Evolutionary conservation across 2,113 vertebrate species (phyloP).

Genomic region (Caranx melampygus): DNA sequence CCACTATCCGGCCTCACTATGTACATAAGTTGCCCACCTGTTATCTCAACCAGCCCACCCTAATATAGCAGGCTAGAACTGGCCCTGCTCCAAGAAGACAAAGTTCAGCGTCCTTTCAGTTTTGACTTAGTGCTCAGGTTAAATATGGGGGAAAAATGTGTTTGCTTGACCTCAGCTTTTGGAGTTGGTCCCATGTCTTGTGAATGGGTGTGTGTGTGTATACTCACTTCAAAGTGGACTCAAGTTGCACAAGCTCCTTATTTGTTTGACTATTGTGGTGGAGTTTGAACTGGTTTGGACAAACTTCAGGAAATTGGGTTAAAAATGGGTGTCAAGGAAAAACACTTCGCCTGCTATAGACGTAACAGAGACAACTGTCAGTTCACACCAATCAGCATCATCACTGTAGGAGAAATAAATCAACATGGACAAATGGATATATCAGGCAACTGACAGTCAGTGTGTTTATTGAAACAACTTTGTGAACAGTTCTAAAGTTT

Average conservation of each 20-base stretch:
- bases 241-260: background rate
- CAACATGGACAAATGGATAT: too few relatives aligned
- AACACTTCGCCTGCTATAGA: too few relatives aligned
- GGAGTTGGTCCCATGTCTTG: constrained; percentile 8
- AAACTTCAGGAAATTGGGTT: background rate
- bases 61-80: too few relatives aligned
- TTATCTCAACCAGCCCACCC: too few relatives aligned
- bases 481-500: background rate
- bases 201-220: background rate
- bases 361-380: too few relatives aligned
- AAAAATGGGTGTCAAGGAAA: too few relatives aligned
- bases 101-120: background rate
- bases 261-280: background rate
- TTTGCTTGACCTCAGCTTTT: constrained; percentile 31
- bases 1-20: too few relatives aligned
- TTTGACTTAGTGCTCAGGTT: background rate
- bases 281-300: constrained; percentile 5
- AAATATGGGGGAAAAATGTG: background rate
- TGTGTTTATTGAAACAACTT: background rate
- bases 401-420: background rate
- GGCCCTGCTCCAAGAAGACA: background rate
- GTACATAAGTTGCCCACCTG: too few relatives aligned
- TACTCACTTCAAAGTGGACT: background rate
- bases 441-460: background rate
- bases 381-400: background rate